phyloP scores from a whole-genome alignment of 2,888 invertebrate genomes.

The Tolmerus cingulatus region DNA sequence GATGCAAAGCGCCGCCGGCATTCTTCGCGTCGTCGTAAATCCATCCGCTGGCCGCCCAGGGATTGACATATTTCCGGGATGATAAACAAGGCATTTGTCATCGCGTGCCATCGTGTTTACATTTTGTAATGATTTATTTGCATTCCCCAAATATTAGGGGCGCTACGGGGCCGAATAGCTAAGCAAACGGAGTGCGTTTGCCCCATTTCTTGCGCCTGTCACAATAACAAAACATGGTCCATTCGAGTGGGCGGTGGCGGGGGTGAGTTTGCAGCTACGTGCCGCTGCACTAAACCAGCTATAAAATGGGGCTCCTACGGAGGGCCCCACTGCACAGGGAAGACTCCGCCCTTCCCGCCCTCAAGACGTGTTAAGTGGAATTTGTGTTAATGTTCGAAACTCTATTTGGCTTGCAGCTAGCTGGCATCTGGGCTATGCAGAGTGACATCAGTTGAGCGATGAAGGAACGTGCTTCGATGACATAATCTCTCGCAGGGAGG shows the following conservation, averaged over 20 bases:
- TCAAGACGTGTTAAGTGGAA: constrained; percentile 40
- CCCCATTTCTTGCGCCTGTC: not conserved
- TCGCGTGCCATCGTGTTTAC: constrained; percentile 33
- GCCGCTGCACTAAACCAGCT: not conserved
- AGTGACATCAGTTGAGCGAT: constrained; percentile 34
- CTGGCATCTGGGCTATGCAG: constrained; percentile 24
- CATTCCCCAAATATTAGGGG: constrained; percentile 18
- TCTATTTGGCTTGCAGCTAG: constrained; percentile 36
- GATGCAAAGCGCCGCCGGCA: not conserved
- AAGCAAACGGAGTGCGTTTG: constrained; percentile 9
- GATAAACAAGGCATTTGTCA: constrained; percentile 42
- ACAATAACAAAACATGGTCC: not conserved
- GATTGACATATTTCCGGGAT: constrained; percentile 36
- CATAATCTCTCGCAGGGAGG: constrained; percentile 8
- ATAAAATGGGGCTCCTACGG: not conserved
- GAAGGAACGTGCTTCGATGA: constrained; percentile 31
- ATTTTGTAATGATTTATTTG: constrained; percentile 41
- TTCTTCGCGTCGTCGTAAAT: not conserved
- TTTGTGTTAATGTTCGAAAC: constrained; percentile 41
- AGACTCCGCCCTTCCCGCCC: not conserved
- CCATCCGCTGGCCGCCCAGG: not conserved
- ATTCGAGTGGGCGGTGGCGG: not conserved
- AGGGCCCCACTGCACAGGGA: not conserved
- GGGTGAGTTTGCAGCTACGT: not conserved
- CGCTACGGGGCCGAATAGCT: not conserved